Conservation (phyloP, 2,797 vertebrate species). For the Sternotherus odoratus region DNA sequence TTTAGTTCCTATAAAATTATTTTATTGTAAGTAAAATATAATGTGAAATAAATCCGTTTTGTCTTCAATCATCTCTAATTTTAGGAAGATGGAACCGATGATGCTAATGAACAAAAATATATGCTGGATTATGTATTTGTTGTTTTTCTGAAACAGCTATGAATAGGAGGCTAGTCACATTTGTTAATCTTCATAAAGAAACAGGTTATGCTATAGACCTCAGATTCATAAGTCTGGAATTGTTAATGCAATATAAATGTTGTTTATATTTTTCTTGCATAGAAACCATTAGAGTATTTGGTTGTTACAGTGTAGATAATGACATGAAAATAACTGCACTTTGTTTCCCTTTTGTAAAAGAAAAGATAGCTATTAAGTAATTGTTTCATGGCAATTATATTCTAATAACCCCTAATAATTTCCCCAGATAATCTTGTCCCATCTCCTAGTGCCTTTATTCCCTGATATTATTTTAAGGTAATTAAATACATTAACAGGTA, state of each 20-base stretch:
- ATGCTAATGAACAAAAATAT: neutral
- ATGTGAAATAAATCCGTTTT: neutral
- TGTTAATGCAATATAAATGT: neutral
- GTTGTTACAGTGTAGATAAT: neutral
- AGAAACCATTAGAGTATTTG: neutral
- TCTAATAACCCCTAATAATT: neutral
- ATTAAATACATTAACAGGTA: neutral
- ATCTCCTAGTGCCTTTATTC: neutral
- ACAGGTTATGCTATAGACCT: neutral
- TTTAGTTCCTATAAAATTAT: neutral
- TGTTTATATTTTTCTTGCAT: constrained; percentile 5
- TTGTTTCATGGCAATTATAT: neutral
- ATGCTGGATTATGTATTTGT: neutral
- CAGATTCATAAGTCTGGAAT: neutral
- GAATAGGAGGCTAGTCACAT: neutral
- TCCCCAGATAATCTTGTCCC: neutral
- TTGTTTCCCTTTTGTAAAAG: neutral
- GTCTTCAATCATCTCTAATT: neutral
- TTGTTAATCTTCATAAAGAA: neutral
- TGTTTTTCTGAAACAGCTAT: neutral
- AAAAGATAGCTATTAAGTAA: neutral
- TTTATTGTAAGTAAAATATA: neutral
- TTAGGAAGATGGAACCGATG: neutral
- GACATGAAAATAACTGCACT: neutral
- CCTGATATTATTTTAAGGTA: neutral